Conservation (phyloP, 2,888 invertebrate species). For the Eudasyphora cyanicolor region DNA sequence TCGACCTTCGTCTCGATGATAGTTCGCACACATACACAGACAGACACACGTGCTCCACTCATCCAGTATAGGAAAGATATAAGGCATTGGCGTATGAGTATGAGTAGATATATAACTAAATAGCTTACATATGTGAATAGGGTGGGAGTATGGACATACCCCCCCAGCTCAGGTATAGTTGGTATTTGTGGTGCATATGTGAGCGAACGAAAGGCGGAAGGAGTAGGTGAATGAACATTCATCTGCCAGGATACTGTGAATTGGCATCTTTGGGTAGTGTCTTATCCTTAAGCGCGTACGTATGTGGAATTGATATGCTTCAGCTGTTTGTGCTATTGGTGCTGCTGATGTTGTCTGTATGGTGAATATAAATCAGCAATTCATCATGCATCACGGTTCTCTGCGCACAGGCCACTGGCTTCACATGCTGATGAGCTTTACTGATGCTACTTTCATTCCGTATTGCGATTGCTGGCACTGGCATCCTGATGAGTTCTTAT, state of each 20-base stretch:
- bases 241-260: background rate
- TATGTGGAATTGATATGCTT: slow-evolving; percentile 59
- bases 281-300: slow-evolving; percentile 36
- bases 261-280: slow-evolving; percentile 15
- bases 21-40: slow-evolving; percentile 11
- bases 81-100: background rate
- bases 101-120: background rate
- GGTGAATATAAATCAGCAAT: slow-evolving; percentile 75
- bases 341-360: slow-evolving; percentile 69
- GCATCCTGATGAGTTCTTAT: slow-evolving; percentile 33
- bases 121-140: background rate
- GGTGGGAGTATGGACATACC: too few species aligned
- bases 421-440: slow-evolving; percentile 42
- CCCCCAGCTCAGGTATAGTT: background rate
- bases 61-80: background rate
- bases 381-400: slow-evolving; percentile 74
- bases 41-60: background rate
- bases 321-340: too few species aligned
- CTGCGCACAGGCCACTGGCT: slow-evolving; percentile 13
- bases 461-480: background rate
- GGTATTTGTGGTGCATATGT: background rate
- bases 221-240: background rate
- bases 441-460: background rate
- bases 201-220: background rate
- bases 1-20: slow-evolving; percentile 39